Base-by-base conservation (phyloP, 2,113 vertebrate genomes). In the Paralichthys olivaceus region DNA sequence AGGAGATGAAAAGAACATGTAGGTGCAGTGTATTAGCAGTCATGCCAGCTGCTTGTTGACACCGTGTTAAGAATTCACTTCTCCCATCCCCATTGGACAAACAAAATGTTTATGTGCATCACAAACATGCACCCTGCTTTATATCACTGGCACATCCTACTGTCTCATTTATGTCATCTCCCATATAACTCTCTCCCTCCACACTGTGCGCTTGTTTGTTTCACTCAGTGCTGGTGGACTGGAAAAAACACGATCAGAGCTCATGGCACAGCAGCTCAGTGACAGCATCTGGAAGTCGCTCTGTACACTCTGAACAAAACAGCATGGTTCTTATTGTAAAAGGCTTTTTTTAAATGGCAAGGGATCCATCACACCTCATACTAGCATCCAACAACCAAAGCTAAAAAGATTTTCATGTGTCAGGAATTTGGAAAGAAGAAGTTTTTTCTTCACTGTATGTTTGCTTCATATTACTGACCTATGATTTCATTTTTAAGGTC, bases 201-300 rank as follows among this genome's bases (percentile, higher is more conserved):
- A 47, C 43, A n/a, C 15, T 54, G 29, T 58, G 49, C n/a, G 14
- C 32, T 11, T 43, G 14, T 60, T 11, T 55, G 8, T 59, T 64
- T 72, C 19, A 17, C 60, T 40, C 37, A 40, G 4, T 70, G 61
- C 55, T 57, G 43, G 40, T 53, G 22, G 8, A 58, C 13, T 71
- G 77, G 47, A 64, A 68, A 66, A 76, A 58, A 49, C 5, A 1
- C 64, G 20, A 67, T 22, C 55, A 45, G 25, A 57, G 28, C 23
- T 63, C 51, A 61, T 15, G 45, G 34, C 58, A 60, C n/a, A 81
- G 53, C 32, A 64, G 57, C 70, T 23, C 61, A 68, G 61, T 72
- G 59, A 70, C 74, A 23, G 11, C 51, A 83, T 83, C 29, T 75
- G 81, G 69, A 78, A 64, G 60, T 9, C 29, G 40, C 63, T 29